phyloP scores from a whole-genome alignment of 2,888 invertebrate species.

The Rhaphigaster nebulosa region DNA sequence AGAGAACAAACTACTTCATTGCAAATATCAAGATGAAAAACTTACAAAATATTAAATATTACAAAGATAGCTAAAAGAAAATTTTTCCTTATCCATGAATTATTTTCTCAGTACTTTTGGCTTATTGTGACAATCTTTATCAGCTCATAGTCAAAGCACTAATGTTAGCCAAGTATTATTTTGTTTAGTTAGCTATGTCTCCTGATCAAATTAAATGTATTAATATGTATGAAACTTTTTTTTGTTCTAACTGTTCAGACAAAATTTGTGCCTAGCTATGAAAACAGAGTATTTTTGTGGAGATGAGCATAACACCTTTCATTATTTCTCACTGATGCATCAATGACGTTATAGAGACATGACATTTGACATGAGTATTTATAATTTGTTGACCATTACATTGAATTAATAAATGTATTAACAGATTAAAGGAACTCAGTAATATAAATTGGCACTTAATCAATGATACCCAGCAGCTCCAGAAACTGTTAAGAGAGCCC shows the following conservation, averaged over 20 bases:
- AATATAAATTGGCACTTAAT: background rate
- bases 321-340: no score
- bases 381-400: no score
- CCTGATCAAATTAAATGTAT: background rate
- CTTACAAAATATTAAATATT: background rate
- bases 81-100: constrained; percentile 3
- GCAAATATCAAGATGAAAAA: constrained; percentile 2
- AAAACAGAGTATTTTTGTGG: no score
- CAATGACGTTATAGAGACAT: no score
- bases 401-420: background rate
- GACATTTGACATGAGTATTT: no score
- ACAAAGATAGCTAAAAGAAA: background rate
- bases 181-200: background rate
- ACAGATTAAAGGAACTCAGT: background rate
- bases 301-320: no score
- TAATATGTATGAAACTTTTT: background rate
- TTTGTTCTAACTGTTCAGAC: no score
- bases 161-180: background rate
- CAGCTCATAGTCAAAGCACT: background rate
- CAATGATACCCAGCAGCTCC: background rate
- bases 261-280: no score
- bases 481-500: background rate
- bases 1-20: constrained; percentile 10
- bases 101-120: background rate
- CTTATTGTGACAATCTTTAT: constrained; percentile 4